Percentiles rank a stretch among this genome's conserved stretches.
These are phyloP conservation scores for Odocoileus hemionus DNA, from an alignment of 2,113 vertebrate genomes.

Conservation along the genomic window DNA sequence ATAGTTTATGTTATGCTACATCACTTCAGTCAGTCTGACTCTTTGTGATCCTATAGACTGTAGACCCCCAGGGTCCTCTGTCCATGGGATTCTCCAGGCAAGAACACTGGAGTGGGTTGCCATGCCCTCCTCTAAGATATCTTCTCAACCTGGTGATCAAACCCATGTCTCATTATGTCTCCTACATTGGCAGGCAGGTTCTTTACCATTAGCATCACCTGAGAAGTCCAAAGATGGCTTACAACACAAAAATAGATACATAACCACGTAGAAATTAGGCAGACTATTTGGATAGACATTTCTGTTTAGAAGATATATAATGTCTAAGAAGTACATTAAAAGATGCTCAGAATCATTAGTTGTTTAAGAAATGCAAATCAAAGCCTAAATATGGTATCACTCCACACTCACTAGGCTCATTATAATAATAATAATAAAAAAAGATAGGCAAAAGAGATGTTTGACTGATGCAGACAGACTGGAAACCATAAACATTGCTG, in stretches of 20 bases:
- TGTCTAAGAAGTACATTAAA: background rate
- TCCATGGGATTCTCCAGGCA: background rate
- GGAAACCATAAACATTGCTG: background rate
- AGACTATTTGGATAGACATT: background rate
- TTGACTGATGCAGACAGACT: background rate
- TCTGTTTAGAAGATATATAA: background rate
- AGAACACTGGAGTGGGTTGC: background rate
- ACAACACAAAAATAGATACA: background rate
- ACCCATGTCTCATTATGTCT: background rate
- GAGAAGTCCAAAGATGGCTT: background rate
- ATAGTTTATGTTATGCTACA: background rate
- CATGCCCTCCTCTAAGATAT: background rate
- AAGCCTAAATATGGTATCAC: background rate
- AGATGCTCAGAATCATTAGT: background rate
- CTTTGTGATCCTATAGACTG: background rate
- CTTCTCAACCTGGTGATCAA: background rate
- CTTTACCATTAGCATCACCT: background rate
- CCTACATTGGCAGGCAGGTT: background rate
- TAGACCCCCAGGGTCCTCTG: background rate
- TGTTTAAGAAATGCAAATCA: background rate
- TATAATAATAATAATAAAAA: background rate
- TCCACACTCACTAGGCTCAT: background rate
- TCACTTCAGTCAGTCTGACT: background rate
- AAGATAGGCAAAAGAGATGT: background rate
- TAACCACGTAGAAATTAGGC: background rate